Evolutionary conservation across 2,888 invertebrate genomes (phyloP), one percentile per base, ranked within the genome.

Genomic region (Thymelicus acteon): DNA sequence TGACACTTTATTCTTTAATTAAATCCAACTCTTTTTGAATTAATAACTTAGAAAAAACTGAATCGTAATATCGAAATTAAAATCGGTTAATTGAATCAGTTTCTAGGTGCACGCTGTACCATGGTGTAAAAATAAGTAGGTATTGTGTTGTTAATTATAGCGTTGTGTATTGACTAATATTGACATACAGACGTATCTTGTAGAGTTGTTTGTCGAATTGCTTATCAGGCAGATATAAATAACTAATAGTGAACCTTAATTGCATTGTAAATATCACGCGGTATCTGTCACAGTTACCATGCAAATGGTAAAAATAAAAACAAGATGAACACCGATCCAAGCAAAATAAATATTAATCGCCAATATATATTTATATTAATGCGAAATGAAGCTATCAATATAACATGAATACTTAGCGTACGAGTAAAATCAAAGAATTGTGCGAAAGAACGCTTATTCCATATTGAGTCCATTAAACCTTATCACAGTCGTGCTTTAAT

Each of bases 181-280:
- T 37, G 37, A 39, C 7, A 7, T 15, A 19, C 19, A 52, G 49
- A 52, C 15, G 7, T 52, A 15, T 15, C 44, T 3, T 19, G 8
- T 52, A 52, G 12, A 52, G 49, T 52, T 52, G 19, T 52, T 52
- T 52, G 49, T 52, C 49, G 49, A 52, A 47, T 60, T 60, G 13
- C 60, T 67, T 60, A 67, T 67, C 60, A 67, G 12, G 49, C 60
- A 67, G 12, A 60, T 49, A 40, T 67, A 60, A 40, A 60, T 60
- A 60, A 60, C 13, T 60, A 48, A 39, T 52, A 60, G 37, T 48
- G 39, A 67, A 61, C 48, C 48, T 8, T 52, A 49, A 60, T 24
- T 67, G 49, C 49, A 60, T 60, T 19, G 49, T 67, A 60, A 67
- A 49, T 60, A 60, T 60, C 44, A 57, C 7, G 8, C 58, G 60